Percentiles rank a stretch among this genome's conserved stretches.
Conservation (phyloP, 1,140 invertebrate genomes). For the Gonatopus flavifemur region DNA sequence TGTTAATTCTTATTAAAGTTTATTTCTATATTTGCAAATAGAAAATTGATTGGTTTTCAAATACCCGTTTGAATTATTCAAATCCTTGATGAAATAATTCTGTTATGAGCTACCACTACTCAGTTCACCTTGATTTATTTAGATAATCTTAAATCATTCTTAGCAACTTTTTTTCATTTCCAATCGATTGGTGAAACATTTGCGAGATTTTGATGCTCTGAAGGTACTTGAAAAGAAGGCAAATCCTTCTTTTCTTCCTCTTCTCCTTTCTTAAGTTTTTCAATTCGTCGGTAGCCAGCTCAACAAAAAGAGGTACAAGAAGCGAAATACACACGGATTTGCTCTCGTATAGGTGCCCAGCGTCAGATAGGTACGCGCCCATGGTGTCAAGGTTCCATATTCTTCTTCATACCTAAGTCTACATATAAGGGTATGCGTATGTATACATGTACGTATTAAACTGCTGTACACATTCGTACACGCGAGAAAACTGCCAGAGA, state of each 20-base stretch:
- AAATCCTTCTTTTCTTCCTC: too few relatives aligned
- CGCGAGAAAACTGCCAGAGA: not conserved
- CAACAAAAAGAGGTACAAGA: constrained; percentile 19
- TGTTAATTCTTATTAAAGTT: too few relatives aligned
- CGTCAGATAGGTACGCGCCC: constrained; percentile 34
- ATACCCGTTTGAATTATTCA: too few relatives aligned
- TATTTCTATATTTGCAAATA: too few relatives aligned
- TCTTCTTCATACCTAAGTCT: too few relatives aligned
- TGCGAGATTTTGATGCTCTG: constrained; percentile 23
- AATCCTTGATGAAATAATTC: too few relatives aligned
- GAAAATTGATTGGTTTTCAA: too few relatives aligned
- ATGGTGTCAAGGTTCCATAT: constrained; percentile 31
- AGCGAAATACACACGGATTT: constrained; percentile 28
- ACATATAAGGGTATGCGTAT: constrained; percentile 14
- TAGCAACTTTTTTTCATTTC: too few relatives aligned
- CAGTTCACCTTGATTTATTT: too few relatives aligned
- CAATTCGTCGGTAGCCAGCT: constrained; percentile 27
- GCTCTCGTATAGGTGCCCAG: constrained; percentile 32
- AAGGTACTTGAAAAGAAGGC: constrained; percentile 6
- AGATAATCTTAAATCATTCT: too few relatives aligned
- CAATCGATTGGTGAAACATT: constrained; percentile 24
- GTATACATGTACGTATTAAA: not conserved
- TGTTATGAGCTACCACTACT: too few relatives aligned
- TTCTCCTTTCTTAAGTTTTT: too few relatives aligned
- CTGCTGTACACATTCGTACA: not conserved